Conservation (phyloP, 2,113 vertebrate genomes). For the Falcunculus frontatus region DNA sequence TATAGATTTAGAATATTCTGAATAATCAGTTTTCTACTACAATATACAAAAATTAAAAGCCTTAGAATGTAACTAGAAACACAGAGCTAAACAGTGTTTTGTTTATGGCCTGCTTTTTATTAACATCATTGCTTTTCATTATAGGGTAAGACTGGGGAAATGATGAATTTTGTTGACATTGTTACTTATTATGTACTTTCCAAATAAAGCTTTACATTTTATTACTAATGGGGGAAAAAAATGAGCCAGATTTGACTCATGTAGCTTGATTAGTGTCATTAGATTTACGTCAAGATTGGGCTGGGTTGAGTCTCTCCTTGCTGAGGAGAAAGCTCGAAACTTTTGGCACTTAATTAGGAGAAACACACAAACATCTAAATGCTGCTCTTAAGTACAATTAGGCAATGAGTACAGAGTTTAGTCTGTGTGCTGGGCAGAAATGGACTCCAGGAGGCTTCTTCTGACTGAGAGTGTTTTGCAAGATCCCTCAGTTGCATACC, state of each 20-base stretch:
- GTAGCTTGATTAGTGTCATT: background rate
- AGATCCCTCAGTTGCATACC: background rate
- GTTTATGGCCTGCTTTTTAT: constrained; percentile 15
- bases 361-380: background rate
- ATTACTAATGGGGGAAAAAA: background rate
- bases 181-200: background rate
- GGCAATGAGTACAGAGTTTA: background rate
- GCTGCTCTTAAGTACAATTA: background rate
- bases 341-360: constrained; percentile 22
- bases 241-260: background rate
- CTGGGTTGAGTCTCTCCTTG: background rate
- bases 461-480: background rate
- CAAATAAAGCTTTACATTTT: constrained; percentile 13
- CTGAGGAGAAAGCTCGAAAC: background rate
- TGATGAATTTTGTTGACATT: constrained; percentile 22
- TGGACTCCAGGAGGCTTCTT: background rate
- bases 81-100: constrained; percentile 47
- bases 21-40: constrained; percentile 42
- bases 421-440: background rate
- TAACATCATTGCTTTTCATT: constrained; percentile 34
- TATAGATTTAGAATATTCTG: constrained; percentile 55
- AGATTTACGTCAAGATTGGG: background rate
- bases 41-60: constrained; percentile 33
- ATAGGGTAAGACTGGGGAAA: constrained; percentile 9
- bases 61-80: constrained; percentile 13